Evolutionary conservation across 2,888 invertebrate genomes (phyloP), one percentile per base, ranked within the genome.

Genomic region (Caradrina clavipalpis): DNA sequence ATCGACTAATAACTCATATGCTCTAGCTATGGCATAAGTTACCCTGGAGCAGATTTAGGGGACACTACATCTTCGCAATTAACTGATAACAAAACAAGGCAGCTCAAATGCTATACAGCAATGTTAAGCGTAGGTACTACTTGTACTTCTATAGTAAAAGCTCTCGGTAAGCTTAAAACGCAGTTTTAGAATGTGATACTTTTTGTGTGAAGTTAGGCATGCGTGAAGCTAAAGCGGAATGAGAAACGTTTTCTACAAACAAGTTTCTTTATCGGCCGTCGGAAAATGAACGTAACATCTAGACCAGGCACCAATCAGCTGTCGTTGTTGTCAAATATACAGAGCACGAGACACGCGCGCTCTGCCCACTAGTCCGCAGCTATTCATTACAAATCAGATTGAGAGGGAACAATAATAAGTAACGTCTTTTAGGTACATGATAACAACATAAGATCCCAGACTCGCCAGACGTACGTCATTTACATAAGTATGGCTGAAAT

Each of bases 141-240:
- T 26, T 26, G 26, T 26, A 2, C 26, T 26, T 26, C 26, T 26
- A 4, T 26, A 26, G 26, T 3, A 4, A 26, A 26, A 26, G 26
- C 26, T 26, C 26, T 50, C 5, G 10, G 2, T 8, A 35, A 50
- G 58, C 21, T 59, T 10, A 31, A 26, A 47, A 51, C 26, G 26
- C 45, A 65, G 39, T 50, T 26, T 50, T 21, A 53, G 35, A 53
- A 49, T 53, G 42, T 57, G 47, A 61, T 57, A 35, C 0, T 42
- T 49, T 61, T 68, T 50, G 15, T 45, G 26, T 15, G 2, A 57
- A 68, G 47, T 31, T 49, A 8, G 11, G 53, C 53, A 45, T 53
- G 45, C 61, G 15, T 54, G 49, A 62, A 60, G n/a, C 26, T 75
- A 13, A 21, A 4, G 7, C 8, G 26, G 26, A 45, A 42, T 61